Percentiles rank a stretch among this genome's conserved stretches.
phyloP scores from a whole-genome alignment of 2,888 invertebrate species.

The Mesoligia furuncula region DNA sequence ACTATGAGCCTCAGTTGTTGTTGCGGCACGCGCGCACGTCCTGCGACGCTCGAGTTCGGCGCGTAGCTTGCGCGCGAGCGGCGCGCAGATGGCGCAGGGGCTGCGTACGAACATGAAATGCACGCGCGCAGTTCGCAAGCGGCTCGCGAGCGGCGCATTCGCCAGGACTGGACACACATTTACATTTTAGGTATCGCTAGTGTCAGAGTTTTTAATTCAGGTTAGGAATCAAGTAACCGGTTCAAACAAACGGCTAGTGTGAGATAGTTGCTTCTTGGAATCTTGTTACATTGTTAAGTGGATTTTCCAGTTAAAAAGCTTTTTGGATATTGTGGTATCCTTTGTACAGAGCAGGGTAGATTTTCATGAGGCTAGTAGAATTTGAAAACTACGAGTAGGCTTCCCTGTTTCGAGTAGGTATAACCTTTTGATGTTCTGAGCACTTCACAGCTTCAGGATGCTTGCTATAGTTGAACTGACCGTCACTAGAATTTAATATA shows the following conservation, averaged over 20 bases:
- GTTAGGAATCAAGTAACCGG: conserved; percentile 14
- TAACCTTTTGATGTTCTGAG: neutral
- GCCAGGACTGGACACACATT: too few relatives aligned
- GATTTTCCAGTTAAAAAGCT: neutral
- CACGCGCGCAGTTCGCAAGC: too few relatives aligned
- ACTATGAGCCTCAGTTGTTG: too few relatives aligned
- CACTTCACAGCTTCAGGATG: neutral
- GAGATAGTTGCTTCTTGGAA: conserved; percentile 2
- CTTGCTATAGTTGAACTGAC: too few relatives aligned
- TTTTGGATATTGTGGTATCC: neutral
- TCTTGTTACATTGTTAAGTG: neutral
- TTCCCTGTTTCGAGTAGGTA: neutral
- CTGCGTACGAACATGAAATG: too few relatives aligned
- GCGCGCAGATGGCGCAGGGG: too few relatives aligned
- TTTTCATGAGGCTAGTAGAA: neutral
- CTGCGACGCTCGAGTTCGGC: too few relatives aligned
- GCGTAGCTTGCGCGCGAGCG: too few relatives aligned
- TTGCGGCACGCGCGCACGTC: too few relatives aligned
- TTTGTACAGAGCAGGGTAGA: neutral
- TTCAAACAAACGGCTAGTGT: conserved; percentile 1
- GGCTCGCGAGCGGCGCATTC: too few relatives aligned
- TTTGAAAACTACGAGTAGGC: neutral
- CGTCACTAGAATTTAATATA: too few relatives aligned
- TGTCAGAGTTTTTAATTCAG: conserved; percentile 29
- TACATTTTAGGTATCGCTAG: neutral